Percentiles rank a stretch among this genome's conserved stretches.
Evolutionary conservation across 2,797 vertebrate genomes (phyloP).

Genomic region (Sciaenops ocellatus): DNA sequence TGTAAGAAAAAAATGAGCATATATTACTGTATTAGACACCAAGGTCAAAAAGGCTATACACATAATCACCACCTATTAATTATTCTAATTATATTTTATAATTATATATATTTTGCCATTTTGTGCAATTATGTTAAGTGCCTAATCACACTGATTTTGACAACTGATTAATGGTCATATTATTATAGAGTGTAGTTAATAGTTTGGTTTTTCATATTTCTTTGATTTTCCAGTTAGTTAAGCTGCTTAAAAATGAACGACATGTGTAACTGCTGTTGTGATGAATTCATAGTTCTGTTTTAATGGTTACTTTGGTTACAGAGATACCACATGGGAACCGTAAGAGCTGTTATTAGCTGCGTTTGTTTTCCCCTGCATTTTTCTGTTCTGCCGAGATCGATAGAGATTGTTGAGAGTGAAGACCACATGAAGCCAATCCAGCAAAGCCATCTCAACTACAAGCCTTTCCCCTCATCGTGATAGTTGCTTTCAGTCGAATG

Average conservation of each 20-base stretch:
- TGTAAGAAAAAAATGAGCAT: not conserved
- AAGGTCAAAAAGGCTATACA: constrained; percentile 23
- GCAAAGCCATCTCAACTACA: not conserved
- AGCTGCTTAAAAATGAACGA: not conserved
- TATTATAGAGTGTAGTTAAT: not conserved
- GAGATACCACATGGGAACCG: not conserved
- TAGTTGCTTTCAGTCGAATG: constrained; percentile 4
- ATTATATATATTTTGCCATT: too few relatives aligned
- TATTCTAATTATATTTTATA: constrained; percentile 4
- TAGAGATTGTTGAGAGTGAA: not conserved
- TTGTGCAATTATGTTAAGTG: constrained; percentile 23
- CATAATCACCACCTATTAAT: constrained; percentile 20
- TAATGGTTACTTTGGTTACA: not conserved
- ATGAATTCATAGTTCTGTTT: not conserved
- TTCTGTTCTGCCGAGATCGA: not conserved
- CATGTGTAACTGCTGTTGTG: not conserved
- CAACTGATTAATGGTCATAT: constrained; percentile 6
- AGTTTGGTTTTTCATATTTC: not conserved
- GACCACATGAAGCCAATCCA: not conserved
- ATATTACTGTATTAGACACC: constrained; percentile 2
- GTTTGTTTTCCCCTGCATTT: not conserved
- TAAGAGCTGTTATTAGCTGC: not conserved
- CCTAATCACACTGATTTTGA: not conserved
- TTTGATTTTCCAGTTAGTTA: not conserved
- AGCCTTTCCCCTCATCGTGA: not conserved